Evolutionary conservation across 2,888 invertebrate species (phyloP).

Genomic region (Sinohyriopsis cumingii): DNA sequence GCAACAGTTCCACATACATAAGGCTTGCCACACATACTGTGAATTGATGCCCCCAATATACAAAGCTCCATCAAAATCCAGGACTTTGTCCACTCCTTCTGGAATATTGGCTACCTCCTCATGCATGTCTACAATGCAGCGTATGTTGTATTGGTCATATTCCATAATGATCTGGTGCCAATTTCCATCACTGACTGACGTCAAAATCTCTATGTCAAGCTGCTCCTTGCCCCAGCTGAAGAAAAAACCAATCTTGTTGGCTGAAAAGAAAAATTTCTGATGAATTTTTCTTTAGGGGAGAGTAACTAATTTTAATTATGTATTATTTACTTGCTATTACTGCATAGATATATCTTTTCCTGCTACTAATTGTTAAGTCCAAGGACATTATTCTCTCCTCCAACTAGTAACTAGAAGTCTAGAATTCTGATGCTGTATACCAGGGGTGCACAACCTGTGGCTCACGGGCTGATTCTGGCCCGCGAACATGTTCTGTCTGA

Average conservation of each 20-base stretch:
- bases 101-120: slow-evolving; percentile 39
- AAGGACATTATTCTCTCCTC: no score
- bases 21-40: neutral
- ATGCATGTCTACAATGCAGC: slow-evolving; percentile 50
- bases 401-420: no score
- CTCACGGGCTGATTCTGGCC: no score
- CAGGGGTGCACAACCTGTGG: no score
- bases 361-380: no score
- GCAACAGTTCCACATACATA: neutral
- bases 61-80: slow-evolving; percentile 44
- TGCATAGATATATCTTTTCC: no score
- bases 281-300: neutral
- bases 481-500: no score
- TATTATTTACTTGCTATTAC: no score
- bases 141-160: slow-evolving; percentile 86
- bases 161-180: slow-evolving; percentile 98
- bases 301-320: no score
- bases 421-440: no score
- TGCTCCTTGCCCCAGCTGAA: slow-evolving; percentile 41
- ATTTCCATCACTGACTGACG: slow-evolving; percentile 90
- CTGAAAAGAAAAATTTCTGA: slow-evolving; percentile 32
- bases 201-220: slow-evolving; percentile 83
- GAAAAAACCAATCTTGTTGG: slow-evolving; percentile 45
- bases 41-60: slow-evolving; percentile 50
- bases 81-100: slow-evolving; percentile 27